These are phyloP conservation scores for Morone chrysops DNA, from an alignment of 2,113 vertebrate species.

Conservation along the genomic window DNA sequence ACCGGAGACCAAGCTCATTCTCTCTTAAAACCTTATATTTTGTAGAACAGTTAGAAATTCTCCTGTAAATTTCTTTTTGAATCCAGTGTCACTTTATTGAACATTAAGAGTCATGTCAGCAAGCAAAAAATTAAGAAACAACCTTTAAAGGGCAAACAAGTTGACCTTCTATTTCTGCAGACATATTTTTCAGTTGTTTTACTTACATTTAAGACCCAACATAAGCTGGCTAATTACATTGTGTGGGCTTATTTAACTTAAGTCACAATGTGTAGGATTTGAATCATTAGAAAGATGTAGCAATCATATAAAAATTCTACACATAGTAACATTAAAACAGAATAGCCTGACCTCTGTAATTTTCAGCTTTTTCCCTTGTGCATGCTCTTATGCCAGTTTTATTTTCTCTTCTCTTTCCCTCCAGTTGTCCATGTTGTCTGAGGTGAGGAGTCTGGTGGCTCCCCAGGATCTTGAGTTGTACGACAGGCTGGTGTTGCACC, in stretches of 20 bases:
- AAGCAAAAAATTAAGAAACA: no score
- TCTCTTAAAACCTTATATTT: no score
- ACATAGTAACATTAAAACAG: neutral
- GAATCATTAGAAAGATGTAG: neutral
- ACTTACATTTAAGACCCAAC: neutral
- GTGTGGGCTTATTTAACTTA: neutral
- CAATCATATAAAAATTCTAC: neutral
- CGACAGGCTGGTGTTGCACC: slow-evolving; percentile 90
- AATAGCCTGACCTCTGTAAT: neutral
- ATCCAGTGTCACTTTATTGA: no score
- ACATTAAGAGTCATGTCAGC: no score
- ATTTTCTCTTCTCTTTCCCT: neutral
- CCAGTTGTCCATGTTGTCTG: slow-evolving; percentile 93
- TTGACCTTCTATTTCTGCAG: neutral
- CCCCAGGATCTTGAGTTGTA: slow-evolving; percentile 91
- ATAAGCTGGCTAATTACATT: neutral
- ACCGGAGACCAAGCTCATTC: no score
- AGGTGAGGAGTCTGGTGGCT: slow-evolving; percentile 88
- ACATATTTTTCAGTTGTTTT: neutral
- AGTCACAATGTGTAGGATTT: neutral
- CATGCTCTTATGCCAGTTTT: neutral
- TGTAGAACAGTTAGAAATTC: no score
- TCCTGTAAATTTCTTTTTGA: no score
- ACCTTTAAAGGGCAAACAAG: neutral
- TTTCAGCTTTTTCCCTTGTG: neutral